Base-by-base conservation (phyloP, 2,888 invertebrate species). In the Desoria tigrina region DNA sequence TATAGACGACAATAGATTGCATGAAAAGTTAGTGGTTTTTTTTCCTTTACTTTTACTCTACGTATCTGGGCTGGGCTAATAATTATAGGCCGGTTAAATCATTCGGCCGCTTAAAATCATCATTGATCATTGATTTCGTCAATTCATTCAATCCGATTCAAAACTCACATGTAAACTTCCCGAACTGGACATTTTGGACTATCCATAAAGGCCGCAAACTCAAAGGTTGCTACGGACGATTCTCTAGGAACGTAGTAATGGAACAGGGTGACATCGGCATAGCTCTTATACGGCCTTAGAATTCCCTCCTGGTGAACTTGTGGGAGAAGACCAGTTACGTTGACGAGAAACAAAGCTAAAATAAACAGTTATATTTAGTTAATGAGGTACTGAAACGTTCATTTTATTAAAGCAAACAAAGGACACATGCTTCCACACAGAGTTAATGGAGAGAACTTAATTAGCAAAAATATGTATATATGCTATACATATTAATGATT, bases 171-270 rank as follows among this genome's bases (percentile, higher is more conserved):
- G 73, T 81, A 79, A 37, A 83, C 82, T 71, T 80, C 78, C 72
- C 80, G 78, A 14, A 79, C 75, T 27, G 80, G 77, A 70, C 83
- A 83, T 45, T 78, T 77, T 49, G 78, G 78, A 64, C 78, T 78
- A 74, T 83, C 82, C 80, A 80, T 81, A 72, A 82, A 82, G 39
- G 82, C 82, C 23, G 82, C 81, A 77, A 83, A 83, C 69, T 83
- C 82, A 81, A 83, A 83, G 21, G 82, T 83, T 23, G 81, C 83
- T 65, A 80, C 77, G n/a, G 79, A 76, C 1, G 81, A 80, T 71
- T 83, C 82, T 64, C 78, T 79, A 39, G 83, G 83, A 56, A 83
- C 80, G 63, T 79, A 79, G 68, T 80, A 83, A 74, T 83, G 82
- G 73, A 83, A 83, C 45, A 81, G 79, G 9, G 81, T 79, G 51